Evolutionary conservation across 2,113 vertebrate species (phyloP).

Genomic region (Arothron firmamentum): DNA sequence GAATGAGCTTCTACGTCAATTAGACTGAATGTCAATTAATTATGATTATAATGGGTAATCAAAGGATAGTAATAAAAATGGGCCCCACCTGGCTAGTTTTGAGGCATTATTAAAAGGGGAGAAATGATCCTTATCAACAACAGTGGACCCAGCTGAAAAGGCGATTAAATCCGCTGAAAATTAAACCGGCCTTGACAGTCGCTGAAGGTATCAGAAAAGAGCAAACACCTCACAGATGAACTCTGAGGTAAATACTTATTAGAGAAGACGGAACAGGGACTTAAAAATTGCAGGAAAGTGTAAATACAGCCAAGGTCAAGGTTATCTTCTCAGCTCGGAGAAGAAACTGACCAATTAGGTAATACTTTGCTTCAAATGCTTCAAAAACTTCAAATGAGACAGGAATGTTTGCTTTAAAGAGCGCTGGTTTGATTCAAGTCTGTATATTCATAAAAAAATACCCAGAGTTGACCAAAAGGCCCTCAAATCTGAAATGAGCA

Average conservation of each 20-base stretch:
- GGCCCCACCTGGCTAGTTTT: constrained; percentile 56
- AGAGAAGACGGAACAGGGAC: constrained; percentile 17
- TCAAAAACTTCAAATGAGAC: background rate
- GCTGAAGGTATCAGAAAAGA: constrained; percentile 43
- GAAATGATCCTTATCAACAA: constrained; percentile 46
- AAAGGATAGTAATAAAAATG: constrained; percentile 37
- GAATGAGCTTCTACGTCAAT: constrained; percentile 23
- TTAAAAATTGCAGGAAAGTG: constrained; percentile 37
- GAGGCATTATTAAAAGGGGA: constrained; percentile 39
- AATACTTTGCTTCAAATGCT: constrained; percentile 38
- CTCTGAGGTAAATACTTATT: constrained; percentile 38
- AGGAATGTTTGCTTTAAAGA: no score
- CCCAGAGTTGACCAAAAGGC: no score
- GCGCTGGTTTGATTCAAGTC: no score
- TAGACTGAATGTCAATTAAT: constrained; percentile 52
- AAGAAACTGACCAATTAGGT: constrained; percentile 30
- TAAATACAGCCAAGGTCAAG: constrained; percentile 46
- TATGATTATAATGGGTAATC: constrained; percentile 53
- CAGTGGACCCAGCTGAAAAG: constrained; percentile 31
- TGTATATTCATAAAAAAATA: no score
- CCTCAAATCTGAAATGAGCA: no score
- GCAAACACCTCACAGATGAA: constrained; percentile 60
- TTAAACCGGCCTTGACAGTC: constrained; percentile 32
- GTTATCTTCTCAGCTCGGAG: constrained; percentile 27
- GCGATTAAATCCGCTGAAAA: constrained; percentile 51